Conservation (phyloP, 2,113 vertebrate genomes). For the Lagopus leucura region DNA sequence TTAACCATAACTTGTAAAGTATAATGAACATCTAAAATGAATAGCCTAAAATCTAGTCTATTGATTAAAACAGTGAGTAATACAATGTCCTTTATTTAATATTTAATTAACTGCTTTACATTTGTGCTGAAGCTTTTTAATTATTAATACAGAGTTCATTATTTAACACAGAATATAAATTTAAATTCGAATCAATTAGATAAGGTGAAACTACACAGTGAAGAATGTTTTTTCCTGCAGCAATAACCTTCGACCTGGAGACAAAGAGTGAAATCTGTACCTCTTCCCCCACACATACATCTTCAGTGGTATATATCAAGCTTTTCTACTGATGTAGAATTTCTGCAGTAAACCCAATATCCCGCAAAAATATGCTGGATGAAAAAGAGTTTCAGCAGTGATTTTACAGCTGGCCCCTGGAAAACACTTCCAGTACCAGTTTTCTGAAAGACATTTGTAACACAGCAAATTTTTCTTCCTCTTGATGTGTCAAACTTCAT, state of each 20-base stretch:
- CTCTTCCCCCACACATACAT: not conserved
- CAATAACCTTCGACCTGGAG: constrained; percentile 12
- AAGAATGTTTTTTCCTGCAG: constrained; percentile 41
- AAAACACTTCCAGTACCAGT: not conserved
- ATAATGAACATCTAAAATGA: constrained; percentile 9
- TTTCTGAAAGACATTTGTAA: not conserved
- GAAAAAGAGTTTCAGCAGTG: not conserved
- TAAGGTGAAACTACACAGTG: constrained; percentile 29
- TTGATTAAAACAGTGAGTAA: constrained; percentile 35
- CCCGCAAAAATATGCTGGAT: not conserved
- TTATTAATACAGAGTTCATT: constrained; percentile 64
- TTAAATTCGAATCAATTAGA: constrained; percentile 59
- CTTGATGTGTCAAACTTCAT: not conserved
- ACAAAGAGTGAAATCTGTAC: not conserved
- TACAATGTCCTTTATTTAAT: constrained; percentile 64
- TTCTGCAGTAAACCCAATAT: not conserved
- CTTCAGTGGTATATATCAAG: not conserved
- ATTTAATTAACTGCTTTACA: constrained; percentile 70
- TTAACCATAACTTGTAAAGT: not conserved
- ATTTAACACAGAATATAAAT: constrained; percentile 66
- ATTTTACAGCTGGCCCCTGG: not conserved
- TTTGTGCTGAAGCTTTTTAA: constrained; percentile 59
- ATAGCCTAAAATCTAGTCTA: constrained; percentile 38
- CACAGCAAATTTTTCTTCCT: not conserved
- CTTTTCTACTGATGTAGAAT: not conserved